Base-by-base conservation (phyloP, 2,113 vertebrate species). In the Pteropus alecto region DNA sequence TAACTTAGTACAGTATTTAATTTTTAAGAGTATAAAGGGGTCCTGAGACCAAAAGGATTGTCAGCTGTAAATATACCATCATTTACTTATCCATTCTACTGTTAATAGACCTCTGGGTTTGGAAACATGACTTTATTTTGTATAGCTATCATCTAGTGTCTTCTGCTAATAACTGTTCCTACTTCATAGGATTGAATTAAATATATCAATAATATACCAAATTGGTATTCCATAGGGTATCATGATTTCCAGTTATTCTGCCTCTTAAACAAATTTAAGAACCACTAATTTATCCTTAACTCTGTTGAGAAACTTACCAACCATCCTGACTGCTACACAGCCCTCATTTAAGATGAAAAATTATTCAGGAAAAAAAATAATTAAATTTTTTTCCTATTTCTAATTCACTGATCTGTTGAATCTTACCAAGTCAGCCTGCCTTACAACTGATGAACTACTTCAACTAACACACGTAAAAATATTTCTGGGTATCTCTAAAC, bases 121-220 rank as follows among this genome's bases (percentile, higher is more conserved):
- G 65, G 54, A 93, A 97, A 96, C 9, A 91, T 56, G 46, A 95
- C 30, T 93, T 91, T 30, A 93, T 35, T 90, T 10, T 77, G 10
- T 73, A 28, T 58, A 61, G 61, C 41, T 71, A 30, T 58, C 78
- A 85, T 35, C 41, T 24, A 84, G 43, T 67, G 7, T 61, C 15
- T 94, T 87, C 56, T 78, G 61, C 38, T 90, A 84, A 79, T 58
- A 92, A 71, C 21, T 77, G 0, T 41, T 92, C 33, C 24, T 60
- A 56, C 11, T 63, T 92, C 43, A 65, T 21, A 90, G 71, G 43
- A 87, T 3, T 54, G 30, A 96, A 87, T 35, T 78, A 63, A 79
- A 85, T 38, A 33, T 22, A 81, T 71, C 70, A 88, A 18, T 13
- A 76, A 46, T 73, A 58, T 0, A 65, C 8, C n/a, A 38, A 58